These are phyloP conservation scores for Callimorpha dominula DNA, from an alignment of 2,888 invertebrate species.

Conservation along the genomic window DNA sequence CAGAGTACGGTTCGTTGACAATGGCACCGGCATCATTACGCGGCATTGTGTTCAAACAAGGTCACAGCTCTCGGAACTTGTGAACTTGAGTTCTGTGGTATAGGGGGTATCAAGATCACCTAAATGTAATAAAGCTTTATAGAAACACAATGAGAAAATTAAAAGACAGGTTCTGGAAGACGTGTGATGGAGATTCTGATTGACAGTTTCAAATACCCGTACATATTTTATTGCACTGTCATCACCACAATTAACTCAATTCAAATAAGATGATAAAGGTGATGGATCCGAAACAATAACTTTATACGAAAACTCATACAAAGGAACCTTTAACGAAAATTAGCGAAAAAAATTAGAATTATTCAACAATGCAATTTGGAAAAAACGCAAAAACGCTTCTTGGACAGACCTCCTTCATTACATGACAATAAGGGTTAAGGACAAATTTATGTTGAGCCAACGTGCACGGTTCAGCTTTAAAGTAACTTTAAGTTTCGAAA, in stretches of 20 bases:
- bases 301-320: conserved; percentile 37
- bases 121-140: conserved; percentile 1
- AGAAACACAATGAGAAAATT: not conserved
- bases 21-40: conserved; percentile 60
- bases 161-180: not conserved
- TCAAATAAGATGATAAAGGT: conserved; percentile 31
- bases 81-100: conserved; percentile 29
- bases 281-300: conserved; percentile 25
- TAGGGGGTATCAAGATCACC: conserved; percentile 9
- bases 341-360: conserved; percentile 46
- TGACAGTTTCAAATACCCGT: not conserved
- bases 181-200: not conserved
- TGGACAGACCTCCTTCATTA: conserved; percentile 36
- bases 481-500: conserved; percentile 33
- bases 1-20: conserved; percentile 56
- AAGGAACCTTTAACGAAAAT: conserved; percentile 36
- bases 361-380: conserved; percentile 50
- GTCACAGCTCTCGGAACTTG: conserved; percentile 43
- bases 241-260: not conserved
- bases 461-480: conserved; percentile 33
- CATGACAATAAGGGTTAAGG: conserved; percentile 41
- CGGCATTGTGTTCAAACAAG: conserved; percentile 59
- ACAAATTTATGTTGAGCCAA: conserved; percentile 32
- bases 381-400: conserved; percentile 36
- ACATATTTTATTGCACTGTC: not conserved